Conservation (phyloP, 2,888 invertebrate genomes). For the Dicyrtomina minuta region DNA sequence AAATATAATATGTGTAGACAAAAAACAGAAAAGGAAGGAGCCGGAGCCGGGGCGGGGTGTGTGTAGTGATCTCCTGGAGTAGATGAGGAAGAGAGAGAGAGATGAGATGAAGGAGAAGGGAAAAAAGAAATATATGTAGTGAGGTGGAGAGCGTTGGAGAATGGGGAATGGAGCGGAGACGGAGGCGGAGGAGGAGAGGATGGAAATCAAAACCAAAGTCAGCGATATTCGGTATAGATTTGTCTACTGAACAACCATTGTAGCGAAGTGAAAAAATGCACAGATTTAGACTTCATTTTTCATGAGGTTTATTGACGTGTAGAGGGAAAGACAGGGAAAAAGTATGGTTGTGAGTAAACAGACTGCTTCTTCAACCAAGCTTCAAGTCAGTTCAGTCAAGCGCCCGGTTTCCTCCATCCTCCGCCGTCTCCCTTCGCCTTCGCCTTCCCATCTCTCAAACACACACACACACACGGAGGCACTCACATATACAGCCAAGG, state of each 20-base stretch:
- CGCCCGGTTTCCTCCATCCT: neutral
- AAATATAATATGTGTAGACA: neutral
- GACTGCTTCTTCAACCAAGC: constrained; percentile 16
- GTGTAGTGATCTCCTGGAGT: neutral
- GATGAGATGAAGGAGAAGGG: too few relatives aligned
- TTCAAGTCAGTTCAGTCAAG: constrained; percentile 15
- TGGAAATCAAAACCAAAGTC: constrained; percentile 35
- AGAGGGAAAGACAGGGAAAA: constrained; percentile 32
- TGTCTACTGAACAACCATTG: constrained; percentile 4
- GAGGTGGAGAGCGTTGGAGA: neutral
- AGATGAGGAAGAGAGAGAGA: neutral
- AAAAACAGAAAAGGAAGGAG: too few relatives aligned
- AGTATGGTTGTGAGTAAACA: constrained; percentile 45
- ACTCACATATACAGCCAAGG: too few relatives aligned
- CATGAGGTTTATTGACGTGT: constrained; percentile 44
- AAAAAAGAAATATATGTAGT: neutral
- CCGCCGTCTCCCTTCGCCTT: neutral
- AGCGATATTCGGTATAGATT: constrained; percentile 37
- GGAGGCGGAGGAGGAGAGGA: constrained; percentile 1
- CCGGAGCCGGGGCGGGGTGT: neutral
- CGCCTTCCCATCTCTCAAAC: too few relatives aligned
- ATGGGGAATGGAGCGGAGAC: neutral
- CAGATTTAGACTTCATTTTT: constrained; percentile 48
- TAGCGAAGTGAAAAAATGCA: constrained; percentile 40
- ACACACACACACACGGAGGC: neutral